phyloP scores from a whole-genome alignment of 92 coral and sea anemone genomes.

The Phenganax marumi region DNA sequence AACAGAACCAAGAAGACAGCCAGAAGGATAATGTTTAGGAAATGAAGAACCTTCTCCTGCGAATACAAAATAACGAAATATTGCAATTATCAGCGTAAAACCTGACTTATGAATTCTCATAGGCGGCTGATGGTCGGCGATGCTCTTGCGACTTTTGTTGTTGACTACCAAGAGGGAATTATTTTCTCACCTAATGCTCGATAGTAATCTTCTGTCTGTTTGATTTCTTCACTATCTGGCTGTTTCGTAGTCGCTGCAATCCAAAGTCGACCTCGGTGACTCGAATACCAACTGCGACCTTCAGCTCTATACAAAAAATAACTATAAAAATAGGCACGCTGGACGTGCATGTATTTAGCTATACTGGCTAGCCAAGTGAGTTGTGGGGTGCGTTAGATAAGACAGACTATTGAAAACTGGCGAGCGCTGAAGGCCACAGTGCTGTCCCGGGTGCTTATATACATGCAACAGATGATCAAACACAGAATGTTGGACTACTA shows the following conservation, averaged over 20 bases:
- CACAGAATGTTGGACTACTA: too few species aligned
- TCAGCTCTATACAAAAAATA: slow-evolving; percentile 59
- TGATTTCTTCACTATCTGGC: slow-evolving; percentile 67
- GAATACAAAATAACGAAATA: not conserved
- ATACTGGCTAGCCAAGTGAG: not conserved
- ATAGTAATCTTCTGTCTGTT: slow-evolving; percentile 69
- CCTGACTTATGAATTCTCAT: too few species aligned
- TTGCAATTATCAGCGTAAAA: too few species aligned
- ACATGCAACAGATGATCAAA: too few species aligned
- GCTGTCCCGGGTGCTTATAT: too few species aligned
- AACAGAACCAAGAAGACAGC: slow-evolving; percentile 86
- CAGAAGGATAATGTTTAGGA: slow-evolving; percentile 78
- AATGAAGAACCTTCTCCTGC: slow-evolving; percentile 48
- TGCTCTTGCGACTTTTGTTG: too few species aligned
- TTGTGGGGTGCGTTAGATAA: too few species aligned
- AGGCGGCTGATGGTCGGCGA: too few species aligned
- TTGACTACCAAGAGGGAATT: too few species aligned
- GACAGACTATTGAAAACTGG: too few species aligned
- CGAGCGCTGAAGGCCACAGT: too few species aligned
- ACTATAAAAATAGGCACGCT: not conserved
- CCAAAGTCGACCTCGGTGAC: slow-evolving; percentile 97
- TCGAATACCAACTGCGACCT: slow-evolving; percentile 91
- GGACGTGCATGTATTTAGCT: not conserved
- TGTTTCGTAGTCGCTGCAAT: slow-evolving; percentile 87
- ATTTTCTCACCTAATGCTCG: slow-evolving; percentile 40